Evolutionary conservation across 64 coral and sea anemone genomes (phyloP).

Genomic region (Exaiptasia diaphana): DNA sequence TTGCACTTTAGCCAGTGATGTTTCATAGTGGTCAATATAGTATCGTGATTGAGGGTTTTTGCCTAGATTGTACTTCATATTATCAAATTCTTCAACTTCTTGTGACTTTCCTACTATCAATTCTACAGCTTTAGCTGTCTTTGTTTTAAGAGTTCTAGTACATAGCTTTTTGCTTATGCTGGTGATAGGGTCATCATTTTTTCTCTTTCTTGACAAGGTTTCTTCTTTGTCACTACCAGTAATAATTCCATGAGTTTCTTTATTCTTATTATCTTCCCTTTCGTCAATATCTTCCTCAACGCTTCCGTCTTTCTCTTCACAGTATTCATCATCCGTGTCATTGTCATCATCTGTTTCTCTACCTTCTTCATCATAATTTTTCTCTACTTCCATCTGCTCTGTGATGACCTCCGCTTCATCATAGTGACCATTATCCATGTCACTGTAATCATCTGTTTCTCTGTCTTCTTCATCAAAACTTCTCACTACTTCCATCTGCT

Average conservation of each 20-base stretch:
- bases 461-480: background rate
- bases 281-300: background rate
- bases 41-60: slow-evolving; percentile 33
- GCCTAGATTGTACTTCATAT: background rate
- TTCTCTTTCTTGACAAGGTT: background rate
- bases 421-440: background rate
- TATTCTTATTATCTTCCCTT: background rate
- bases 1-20: background rate
- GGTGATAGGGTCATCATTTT: background rate
- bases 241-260: background rate
- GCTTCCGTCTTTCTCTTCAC: background rate
- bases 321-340: background rate
- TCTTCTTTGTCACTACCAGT: background rate
- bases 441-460: background rate
- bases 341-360: background rate
- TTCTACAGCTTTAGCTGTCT: slow-evolving; percentile 7
- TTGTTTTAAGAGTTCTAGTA: background rate
- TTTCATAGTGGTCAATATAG: slow-evolving; percentile 3
- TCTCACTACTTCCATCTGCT: background rate
- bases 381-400: background rate
- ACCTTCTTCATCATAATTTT: background rate
- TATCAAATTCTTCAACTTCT: slow-evolving; percentile 28
- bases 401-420: background rate
- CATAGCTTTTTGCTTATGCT: background rate
- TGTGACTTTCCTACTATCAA: background rate